These are phyloP conservation scores for Zaprionus capensis DNA, from an alignment of 1,140 invertebrate genomes.

Conservation along the genomic window DNA sequence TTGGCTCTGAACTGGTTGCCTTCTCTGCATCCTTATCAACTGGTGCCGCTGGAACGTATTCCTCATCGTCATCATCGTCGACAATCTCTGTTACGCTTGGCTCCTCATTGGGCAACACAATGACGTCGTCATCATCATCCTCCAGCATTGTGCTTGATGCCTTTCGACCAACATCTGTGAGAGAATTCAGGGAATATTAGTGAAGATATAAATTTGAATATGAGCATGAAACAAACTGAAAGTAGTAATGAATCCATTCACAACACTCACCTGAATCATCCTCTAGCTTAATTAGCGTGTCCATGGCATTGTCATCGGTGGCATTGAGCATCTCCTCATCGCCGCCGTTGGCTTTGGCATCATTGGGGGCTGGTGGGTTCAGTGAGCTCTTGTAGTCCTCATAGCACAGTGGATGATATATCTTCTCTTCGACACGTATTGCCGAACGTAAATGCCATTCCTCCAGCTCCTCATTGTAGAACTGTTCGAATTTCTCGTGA, in stretches of 20 bases:
- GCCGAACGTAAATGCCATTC: conserved; percentile 97
- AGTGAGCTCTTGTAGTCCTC: conserved; percentile 90
- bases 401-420: conserved; percentile 96
- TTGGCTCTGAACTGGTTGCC: conserved; percentile 24
- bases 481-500: conserved; percentile 95
- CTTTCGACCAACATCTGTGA: conserved; percentile 37
- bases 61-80: conserved; percentile 83
- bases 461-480: conserved; percentile 97
- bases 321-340: conserved; percentile 64
- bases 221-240: neutral
- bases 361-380: conserved; percentile 55
- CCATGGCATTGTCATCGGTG: conserved; percentile 79
- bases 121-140: conserved; percentile 84
- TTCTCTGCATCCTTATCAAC: conserved; percentile 55
- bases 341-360: conserved; percentile 22
- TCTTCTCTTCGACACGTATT: conserved; percentile 90
- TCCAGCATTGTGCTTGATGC: conserved; percentile 32
- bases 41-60: conserved; percentile 73
- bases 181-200: neutral
- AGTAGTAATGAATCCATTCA: neutral
- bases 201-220: neutral
- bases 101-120: conserved; percentile 81
- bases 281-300: conserved; percentile 72
- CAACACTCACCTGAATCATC: conserved; percentile 44
- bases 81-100: conserved; percentile 83